Base-by-base conservation (phyloP, 2,113 vertebrate genomes). In the Trachemys scripta region DNA sequence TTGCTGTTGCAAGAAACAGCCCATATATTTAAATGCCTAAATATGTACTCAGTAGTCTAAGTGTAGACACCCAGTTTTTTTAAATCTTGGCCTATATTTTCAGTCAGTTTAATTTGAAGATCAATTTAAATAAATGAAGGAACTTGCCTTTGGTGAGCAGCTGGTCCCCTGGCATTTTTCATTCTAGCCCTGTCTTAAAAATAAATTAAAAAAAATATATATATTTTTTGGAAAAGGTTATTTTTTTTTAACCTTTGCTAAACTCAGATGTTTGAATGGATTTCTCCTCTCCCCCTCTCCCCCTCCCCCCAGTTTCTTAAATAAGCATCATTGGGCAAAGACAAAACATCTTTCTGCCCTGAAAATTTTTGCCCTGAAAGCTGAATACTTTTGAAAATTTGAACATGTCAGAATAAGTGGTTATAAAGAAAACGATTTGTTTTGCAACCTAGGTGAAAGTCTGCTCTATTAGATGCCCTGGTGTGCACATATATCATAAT, bases 281-380 rank as follows among this genome's bases (percentile, higher is more conserved):
- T 84, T 22, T 1, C 20, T 19, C 42, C 42, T 42, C 42, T 42
- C 5, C 2, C 94, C 76, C 42, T 83, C 93, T 17, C 38, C 38
- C 3, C n/a, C n/a, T n/a, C n/a, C 51, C 7, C 20, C 53, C 79
- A 93, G 20, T 90, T 87, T 86, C 59, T 89, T 49, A 91, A 56
- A 8, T 27, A 22, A 92, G 78, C 27, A 9, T 93, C 8, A 53
- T 22, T 84, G 59, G 35, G 2, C 51, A 88, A 89, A 87, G 91
- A 59, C 6, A 25, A 56, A n/a, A 16, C 35, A 7, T 85, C 13
- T 50, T 50, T 50, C 50, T 50, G 50, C 13, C 50, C 50, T 56
- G 72, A 96, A 84, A 96, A 13, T 45, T 80, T 38, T 25, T 84
- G 69, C 50, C 80, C 83, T 94, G 89, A 84, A 89, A 93, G n/a